phyloP scores from a whole-genome alignment of 2,888 invertebrate species.

The Bombylius discolor region DNA sequence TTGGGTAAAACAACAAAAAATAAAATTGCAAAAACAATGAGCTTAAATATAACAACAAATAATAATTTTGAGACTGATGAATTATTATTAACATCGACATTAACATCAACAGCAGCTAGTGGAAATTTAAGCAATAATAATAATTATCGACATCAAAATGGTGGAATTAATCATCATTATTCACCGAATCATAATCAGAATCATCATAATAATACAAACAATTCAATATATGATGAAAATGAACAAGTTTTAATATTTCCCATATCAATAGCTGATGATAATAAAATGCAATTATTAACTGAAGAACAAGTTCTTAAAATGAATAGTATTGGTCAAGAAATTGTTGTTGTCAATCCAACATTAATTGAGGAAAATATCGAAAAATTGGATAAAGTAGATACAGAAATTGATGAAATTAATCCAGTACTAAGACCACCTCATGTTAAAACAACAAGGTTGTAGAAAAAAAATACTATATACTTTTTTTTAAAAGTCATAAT shows the following conservation, averaged over 20 bases:
- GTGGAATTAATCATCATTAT: conserved; percentile 1
- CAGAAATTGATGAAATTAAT: conserved; percentile 19
- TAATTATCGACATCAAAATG: conserved; percentile 3
- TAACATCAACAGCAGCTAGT: conserved; percentile 4
- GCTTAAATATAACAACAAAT: conserved; percentile 20
- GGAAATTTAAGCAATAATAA: background rate
- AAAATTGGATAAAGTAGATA: conserved; percentile 20
- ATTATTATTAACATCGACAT: background rate
- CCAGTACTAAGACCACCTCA: conserved; percentile 35
- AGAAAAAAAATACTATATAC: background rate
- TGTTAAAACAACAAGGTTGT: conserved; percentile 45
- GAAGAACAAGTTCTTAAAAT: conserved; percentile 49
- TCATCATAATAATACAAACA: conserved; percentile 14
- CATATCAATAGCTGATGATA: conserved; percentile 44
- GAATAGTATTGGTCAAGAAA: conserved; percentile 34
- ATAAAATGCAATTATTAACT: conserved; percentile 51
- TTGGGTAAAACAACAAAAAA: conserved; percentile 33
- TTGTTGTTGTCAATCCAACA: conserved; percentile 15
- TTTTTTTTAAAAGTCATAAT: background rate
- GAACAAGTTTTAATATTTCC: conserved; percentile 57
- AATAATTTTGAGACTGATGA: conserved; percentile 13
- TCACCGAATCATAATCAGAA: conserved; percentile 24
- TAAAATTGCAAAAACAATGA: conserved; percentile 32
- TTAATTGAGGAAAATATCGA: conserved; percentile 23
- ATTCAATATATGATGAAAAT: conserved; percentile 17